Evolutionary conservation across 2,888 invertebrate genomes (phyloP), one percentile per base, ranked within the genome.

Genomic region (Clivina fossor): DNA sequence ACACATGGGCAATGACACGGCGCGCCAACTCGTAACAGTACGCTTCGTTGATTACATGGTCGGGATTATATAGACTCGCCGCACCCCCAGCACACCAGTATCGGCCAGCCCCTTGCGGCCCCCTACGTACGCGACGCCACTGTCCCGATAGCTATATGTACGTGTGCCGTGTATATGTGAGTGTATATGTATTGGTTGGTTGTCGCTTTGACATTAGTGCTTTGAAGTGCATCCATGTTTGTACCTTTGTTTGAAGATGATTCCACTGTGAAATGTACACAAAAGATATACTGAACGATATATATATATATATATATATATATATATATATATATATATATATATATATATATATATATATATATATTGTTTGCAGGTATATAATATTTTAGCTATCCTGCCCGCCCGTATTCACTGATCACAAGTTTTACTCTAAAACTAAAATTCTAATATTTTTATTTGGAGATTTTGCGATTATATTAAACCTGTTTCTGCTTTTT

Each of bases 211-310:
- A 53, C 53, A 53, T 53, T 53, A 53, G 53, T 26, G 53, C 53
- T 53, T 53, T 53, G 53, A 53, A 53, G 53, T 53, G 53, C 53
- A 53, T 53, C 22, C 53, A 44, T 44, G 53, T 44, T 37, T 53
- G 53, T 53, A 53, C 44, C 53, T 53, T 33, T 53, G 53, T 53
- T 53, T 53, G 44, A 53, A 53, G 53, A 53, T 53, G 53, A 53
- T 53, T 53, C 53, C 53, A 44, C 53, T 53, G 44, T 44, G 44
- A 53, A 50, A 50, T 50, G 11, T 22, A 53, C 53, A 53, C 53
- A 53, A 53, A 53, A 53, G 53, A 53, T 43, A 48, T n/a, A n/a
- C n/a, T n/a, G n/a, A n/a, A n/a, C n/a, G n/a, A n/a, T n/a, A n/a
- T n/a, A n/a, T n/a, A n/a, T n/a, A n/a, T n/a, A n/a, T n/a, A n/a